Base-by-base conservation (phyloP, 2,888 invertebrate genomes). In the Nephrocerus scutellatus region DNA sequence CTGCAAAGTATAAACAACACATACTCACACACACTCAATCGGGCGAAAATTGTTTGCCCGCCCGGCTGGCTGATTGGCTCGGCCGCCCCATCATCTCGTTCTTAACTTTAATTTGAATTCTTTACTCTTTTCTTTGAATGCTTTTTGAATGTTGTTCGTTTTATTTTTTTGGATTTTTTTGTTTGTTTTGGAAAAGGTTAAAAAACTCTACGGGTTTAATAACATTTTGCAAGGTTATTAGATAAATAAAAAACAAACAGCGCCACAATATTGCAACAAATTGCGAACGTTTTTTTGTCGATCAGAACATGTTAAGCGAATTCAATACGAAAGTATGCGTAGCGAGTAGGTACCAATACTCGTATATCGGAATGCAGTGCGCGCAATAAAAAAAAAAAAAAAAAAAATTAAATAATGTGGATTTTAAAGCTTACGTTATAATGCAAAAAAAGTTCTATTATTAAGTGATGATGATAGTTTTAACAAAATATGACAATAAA, bases 191-290 rank as follows among this genome's bases (percentile, higher is more conserved):
- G 41, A 31, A 46, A 56, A 62, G 66, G 66, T 64, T 57, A 64
- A 64, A 53, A 65, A 64, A 64, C 64, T 64, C 65, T 63, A 61
- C 60, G 63, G 61, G 66, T 66, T 66, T 64, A 64, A 63, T 63
- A 64, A 64, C 64, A 65, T 56, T 60, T 53, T 54, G 63, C 62
- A 62, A 62, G 62, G 62, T 62, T 62, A 62, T 62, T 62, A 62
- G 64, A 63, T 60, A 63, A 62, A 62, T 50, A 47, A 45, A 51
- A 54, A 28, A 36, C 29, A 36, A 28, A 28, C 30, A 30, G 6
- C n/a, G 9, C 22, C 26, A 37, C 25, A 35, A 41, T 38, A 43
- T 41, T 43, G 41, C 43, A 44, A 37, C n/a, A n/a, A n/a, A n/a
- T n/a, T n/a, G n/a, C n/a, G n/a, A n/a, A n/a, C n/a, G n/a, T n/a